Base-by-base conservation (phyloP, 2,113 vertebrate species). In the Rhea pennata region DNA sequence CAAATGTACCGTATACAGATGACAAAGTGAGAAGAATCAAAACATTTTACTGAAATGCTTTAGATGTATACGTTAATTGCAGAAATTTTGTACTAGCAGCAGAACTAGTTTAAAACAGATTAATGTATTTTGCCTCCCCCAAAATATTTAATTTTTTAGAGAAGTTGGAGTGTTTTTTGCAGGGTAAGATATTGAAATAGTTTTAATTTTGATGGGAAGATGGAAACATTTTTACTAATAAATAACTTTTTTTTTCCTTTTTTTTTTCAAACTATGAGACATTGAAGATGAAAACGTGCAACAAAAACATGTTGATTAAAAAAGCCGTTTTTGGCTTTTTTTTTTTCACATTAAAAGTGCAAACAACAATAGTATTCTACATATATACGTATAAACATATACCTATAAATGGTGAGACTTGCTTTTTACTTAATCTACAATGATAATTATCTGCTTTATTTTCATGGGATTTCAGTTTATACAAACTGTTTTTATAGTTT, bases 321-420 rank as follows among this genome's bases (percentile, higher is more conserved):
- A 66, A 71, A 50, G 6, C 7, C 5, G 8, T 40, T 51, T 84
- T 82, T 69, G 1, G 1, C 56, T 46, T 58, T 26, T 62, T 11
- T 21, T 26, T 58, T 31, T 53, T 77, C 27, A 48, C 7, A 9
- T 40, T 36, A 33, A 7, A 87, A 66, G 5, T 19, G 10, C 15
- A 42, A 36, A 27, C 39, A 26, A 5, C 14, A 59, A 42, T 36
- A 12, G 24, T 6, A 3, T 21, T 85, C 72, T 33, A 58, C 6
- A 11, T 87, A 8, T 6, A 71, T 75, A 36, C 6, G 36, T 36
- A 36, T 36, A 36, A 36, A 36, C 36, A 36, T 36, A 36, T 46
- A 4, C 3, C 36, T 36, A 36, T 2, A 62, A 64, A 39, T 33
- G 0, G 0, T 26, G 26, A 39, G 6, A 16, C 4, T 84, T 69